Conservation (phyloP, 1,140 invertebrate genomes). For the Drosophila mayri region DNA sequence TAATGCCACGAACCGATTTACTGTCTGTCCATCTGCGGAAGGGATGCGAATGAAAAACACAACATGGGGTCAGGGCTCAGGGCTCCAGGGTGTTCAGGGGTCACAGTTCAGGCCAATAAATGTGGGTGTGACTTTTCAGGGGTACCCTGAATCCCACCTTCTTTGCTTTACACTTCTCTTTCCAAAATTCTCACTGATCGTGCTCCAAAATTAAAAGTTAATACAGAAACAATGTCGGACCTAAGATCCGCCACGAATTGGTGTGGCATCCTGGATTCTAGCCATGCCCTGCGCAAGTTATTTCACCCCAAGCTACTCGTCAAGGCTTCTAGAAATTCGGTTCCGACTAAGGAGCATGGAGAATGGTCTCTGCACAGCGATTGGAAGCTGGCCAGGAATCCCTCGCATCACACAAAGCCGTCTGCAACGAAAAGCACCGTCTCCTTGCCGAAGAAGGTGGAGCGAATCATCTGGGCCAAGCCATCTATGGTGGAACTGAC, state of each 20-base stretch:
- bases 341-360: background rate
- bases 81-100: background rate
- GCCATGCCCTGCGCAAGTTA: constrained; percentile 1
- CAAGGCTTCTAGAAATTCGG: too few species aligned
- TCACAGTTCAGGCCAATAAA: constrained; percentile 41
- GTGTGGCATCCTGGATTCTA: constrained; percentile 17
- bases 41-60: constrained; percentile 26
- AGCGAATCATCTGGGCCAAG: constrained; percentile 11
- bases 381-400: constrained; percentile 50
- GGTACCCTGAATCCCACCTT: background rate
- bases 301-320: background rate
- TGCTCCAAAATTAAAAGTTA: background rate
- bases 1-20: constrained; percentile 73
- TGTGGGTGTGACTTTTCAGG: constrained; percentile 24
- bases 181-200: background rate
- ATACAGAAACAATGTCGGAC: background rate
- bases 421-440: background rate
- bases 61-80: constrained; percentile 4
- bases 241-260: background rate
- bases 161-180: constrained; percentile 4
- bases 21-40: constrained; percentile 28
- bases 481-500: background rate
- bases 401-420: background rate
- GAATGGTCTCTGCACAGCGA: constrained; percentile 1
- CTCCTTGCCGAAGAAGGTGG: constrained; percentile 5